Evolutionary conservation across 2,113 vertebrate species (phyloP).

Genomic region (Nesogale talazaci): DNA sequence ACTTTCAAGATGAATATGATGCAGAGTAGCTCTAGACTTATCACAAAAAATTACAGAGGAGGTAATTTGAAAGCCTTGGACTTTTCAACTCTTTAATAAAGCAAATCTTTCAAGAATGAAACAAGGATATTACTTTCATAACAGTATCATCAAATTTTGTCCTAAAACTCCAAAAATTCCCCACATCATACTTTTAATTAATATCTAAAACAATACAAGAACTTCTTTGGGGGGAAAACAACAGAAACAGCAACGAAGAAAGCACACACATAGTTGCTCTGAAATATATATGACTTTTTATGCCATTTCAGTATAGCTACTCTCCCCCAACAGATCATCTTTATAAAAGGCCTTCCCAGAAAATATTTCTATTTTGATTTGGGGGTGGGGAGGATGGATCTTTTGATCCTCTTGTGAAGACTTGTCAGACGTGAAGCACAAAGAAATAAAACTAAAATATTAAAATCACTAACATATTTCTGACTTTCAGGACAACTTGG

Average conservation of each 20-base stretch:
- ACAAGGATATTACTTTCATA: neutral
- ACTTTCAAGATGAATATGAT: slow-evolving; percentile 4
- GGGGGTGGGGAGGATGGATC: neutral
- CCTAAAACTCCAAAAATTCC: slow-evolving; percentile 27
- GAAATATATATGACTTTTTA: too few relatives aligned
- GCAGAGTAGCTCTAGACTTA: neutral
- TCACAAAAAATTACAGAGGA: neutral
- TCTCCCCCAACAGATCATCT: neutral
- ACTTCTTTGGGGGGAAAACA: too few relatives aligned
- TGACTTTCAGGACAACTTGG: neutral
- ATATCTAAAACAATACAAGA: neutral
- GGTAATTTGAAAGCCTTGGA: neutral
- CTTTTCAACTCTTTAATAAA: neutral
- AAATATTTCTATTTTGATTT: neutral
- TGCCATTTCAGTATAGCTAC: too few relatives aligned
- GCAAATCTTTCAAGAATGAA: slow-evolving; percentile 9
- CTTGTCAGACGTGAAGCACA: neutral
- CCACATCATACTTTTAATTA: neutral
- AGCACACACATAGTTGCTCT: too few relatives aligned
- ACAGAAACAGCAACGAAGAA: too few relatives aligned
- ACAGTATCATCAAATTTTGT: neutral
- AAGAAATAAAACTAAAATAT: neutral
- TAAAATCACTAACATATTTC: neutral
- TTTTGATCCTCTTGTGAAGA: neutral
- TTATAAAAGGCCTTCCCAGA: neutral